Evolutionary conservation across 2,113 vertebrate species (phyloP).

Genomic region (Zosterops borbonicus): DNA sequence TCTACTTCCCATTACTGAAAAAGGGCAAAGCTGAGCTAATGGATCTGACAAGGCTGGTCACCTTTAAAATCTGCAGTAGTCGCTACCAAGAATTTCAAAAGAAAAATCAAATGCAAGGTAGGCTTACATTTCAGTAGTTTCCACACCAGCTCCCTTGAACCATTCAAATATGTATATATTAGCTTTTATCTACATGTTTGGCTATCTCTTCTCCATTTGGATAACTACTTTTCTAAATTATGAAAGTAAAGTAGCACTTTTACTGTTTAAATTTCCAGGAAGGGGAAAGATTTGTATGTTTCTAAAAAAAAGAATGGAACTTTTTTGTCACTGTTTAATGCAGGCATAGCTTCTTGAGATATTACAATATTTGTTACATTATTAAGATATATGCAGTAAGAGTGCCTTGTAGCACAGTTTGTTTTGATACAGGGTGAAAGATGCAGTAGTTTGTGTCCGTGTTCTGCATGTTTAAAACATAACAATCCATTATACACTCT

Average conservation of each 20-base stretch:
- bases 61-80: conserved; percentile 8
- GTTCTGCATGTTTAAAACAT: background rate
- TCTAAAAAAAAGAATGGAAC: background rate
- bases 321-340: background rate
- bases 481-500: background rate
- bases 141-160: background rate
- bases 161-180: background rate
- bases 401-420: background rate
- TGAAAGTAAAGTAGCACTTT: background rate
- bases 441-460: background rate
- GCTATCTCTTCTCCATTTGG: background rate
- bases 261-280: background rate
- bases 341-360: background rate
- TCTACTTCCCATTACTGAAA: background rate
- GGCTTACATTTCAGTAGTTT: background rate
- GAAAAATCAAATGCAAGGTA: background rate
- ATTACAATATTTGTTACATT: background rate
- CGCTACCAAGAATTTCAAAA: background rate
- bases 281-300: background rate
- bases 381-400: background rate
- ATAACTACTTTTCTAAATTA: background rate
- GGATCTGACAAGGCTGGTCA: background rate
- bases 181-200: background rate
- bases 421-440: background rate
- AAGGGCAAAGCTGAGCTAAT: conserved; percentile 14